Conservation (phyloP, 2,797 vertebrate genomes). For the Apodemus agrarius region DNA sequence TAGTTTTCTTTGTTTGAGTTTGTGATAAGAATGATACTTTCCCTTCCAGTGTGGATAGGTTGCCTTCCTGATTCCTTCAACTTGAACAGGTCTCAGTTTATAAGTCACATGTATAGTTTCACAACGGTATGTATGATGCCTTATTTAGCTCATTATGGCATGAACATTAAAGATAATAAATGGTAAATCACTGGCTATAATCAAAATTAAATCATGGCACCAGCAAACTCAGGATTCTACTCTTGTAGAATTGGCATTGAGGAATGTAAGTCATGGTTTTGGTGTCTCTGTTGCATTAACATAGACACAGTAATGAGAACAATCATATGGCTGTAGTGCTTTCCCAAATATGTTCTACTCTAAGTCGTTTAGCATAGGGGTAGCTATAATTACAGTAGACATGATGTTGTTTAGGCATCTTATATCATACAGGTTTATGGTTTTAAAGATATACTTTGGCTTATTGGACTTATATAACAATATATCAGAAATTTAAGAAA, state of each 20-base stretch:
- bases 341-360: background rate
- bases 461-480: background rate
- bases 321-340: background rate
- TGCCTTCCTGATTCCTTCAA: conserved; percentile 55
- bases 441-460: background rate
- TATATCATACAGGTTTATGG: background rate
- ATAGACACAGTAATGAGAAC: background rate
- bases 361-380: background rate
- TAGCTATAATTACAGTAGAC: background rate
- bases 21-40: conserved; percentile 27
- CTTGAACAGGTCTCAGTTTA: conserved; percentile 53
- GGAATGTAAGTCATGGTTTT: background rate
- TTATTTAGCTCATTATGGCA: conserved; percentile 41
- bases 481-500: background rate
- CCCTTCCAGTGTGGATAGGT: conserved; percentile 46
- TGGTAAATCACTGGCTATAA: background rate
- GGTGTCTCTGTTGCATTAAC: background rate
- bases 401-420: background rate
- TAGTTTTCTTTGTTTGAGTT: conserved; percentile 48
- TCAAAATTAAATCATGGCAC: background rate
- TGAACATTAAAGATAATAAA: conserved; percentile 16
- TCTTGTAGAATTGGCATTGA: background rate
- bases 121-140: background rate
- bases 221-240: background rate
- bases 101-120: background rate